These are phyloP conservation scores for Ammodramus savannarum DNA, from an alignment of 2,113 vertebrate species.

Conservation along the genomic window DNA sequence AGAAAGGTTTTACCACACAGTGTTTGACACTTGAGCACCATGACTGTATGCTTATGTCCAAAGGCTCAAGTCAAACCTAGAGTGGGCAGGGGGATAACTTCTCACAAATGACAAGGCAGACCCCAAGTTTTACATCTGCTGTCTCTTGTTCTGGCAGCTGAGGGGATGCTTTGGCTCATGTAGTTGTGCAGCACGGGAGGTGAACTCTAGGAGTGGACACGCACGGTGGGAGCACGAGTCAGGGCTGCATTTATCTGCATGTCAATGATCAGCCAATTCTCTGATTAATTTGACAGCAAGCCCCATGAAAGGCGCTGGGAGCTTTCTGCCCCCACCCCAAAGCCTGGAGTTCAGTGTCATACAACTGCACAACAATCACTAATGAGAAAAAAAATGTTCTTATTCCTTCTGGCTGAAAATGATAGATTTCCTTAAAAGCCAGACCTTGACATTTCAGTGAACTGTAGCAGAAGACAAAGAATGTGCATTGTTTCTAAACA, in stretches of 20 bases:
- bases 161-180: background rate
- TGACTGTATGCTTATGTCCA: background rate
- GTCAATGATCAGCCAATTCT: background rate
- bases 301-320: fast-evolving
- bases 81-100: background rate
- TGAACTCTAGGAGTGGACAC: background rate
- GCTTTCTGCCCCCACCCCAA: background rate
- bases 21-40: background rate
- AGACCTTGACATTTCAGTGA: background rate
- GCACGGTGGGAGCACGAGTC: background rate
- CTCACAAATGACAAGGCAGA: background rate
- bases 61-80: background rate
- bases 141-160: background rate
- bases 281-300: background rate
- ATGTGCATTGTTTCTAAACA: constrained; percentile 45
- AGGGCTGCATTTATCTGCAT: background rate
- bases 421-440: constrained; percentile 22
- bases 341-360: background rate
- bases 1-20: background rate
- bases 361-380: background rate
- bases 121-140: background rate
- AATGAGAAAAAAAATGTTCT: background rate
- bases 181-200: background rate
- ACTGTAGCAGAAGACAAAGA: constrained; percentile 1
- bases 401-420: constrained; percentile 22